Percentiles rank a stretch among this genome's conserved stretches.
phyloP scores from a whole-genome alignment of 2,113 vertebrate genomes.

The Campylorhamphus procurvoides region DNA sequence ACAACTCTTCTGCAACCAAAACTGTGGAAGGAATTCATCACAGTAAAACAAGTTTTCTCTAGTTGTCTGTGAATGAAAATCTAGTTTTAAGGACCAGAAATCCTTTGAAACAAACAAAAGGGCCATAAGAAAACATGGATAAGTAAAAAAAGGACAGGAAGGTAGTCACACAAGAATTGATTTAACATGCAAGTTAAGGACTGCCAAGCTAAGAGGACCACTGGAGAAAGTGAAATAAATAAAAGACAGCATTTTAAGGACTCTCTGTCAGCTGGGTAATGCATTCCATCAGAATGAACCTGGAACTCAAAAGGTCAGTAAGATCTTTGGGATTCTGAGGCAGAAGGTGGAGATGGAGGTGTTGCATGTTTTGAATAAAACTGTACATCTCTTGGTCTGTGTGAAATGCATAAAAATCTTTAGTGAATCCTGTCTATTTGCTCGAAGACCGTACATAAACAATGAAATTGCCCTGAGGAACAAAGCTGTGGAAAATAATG shows the following conservation, averaged over 20 bases:
- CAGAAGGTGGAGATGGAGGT: not conserved
- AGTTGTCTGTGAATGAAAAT: not conserved
- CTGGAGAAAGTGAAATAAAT: not conserved
- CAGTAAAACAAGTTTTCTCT: not conserved
- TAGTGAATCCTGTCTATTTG: not conserved
- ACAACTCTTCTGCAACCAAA: not conserved
- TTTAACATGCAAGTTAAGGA: not conserved
- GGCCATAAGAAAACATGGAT: not conserved
- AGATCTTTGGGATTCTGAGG: not conserved
- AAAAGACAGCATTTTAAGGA: not conserved
- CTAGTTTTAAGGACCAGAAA: not conserved
- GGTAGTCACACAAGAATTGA: not conserved
- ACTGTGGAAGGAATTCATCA: not conserved
- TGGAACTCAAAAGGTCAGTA: not conserved
- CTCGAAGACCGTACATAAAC: not conserved
- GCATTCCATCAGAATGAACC: not conserved
- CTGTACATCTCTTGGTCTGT: not conserved
- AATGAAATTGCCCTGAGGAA: not conserved
- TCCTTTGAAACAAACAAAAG: not conserved
- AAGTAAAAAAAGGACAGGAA: not conserved
- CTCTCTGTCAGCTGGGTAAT: not conserved
- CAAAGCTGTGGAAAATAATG: accelerated
- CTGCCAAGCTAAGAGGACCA: not conserved
- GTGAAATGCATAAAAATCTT: not conserved
- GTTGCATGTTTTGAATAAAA: not conserved